phyloP scores from a whole-genome alignment of 2,113 vertebrate genomes.

The Eurypyga helias region DNA sequence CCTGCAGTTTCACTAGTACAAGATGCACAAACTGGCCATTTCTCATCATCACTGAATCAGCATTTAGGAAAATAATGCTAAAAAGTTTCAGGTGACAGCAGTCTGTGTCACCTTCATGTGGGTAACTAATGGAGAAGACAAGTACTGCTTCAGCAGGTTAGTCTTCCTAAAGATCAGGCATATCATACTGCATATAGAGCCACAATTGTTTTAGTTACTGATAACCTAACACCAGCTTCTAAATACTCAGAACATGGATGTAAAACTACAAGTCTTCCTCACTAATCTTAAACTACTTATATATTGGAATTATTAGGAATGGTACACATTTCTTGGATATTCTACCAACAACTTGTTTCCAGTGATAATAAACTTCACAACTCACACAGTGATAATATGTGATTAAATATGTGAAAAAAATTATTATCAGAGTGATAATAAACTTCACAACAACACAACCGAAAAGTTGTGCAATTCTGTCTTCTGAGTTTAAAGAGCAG shows the following conservation, averaged over 20 bases:
- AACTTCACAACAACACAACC: no score
- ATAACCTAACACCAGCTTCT: background rate
- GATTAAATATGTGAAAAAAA: no score
- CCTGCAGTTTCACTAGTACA: background rate
- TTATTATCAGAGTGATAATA: no score
- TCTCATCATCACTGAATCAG: background rate
- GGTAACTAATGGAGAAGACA: background rate
- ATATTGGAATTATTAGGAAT: background rate
- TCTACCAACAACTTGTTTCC: constrained; percentile 17
- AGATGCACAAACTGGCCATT: background rate
- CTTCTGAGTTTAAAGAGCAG: background rate
- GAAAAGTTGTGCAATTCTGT: background rate
- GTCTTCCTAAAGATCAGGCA: background rate
- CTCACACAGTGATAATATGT: no score
- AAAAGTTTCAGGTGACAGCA: background rate
- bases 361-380: no score
- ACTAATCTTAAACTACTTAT: constrained; percentile 18
- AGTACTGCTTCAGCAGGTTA: background rate
- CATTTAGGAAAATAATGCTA: background rate
- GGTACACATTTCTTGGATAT: background rate
- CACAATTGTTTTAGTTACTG: background rate
- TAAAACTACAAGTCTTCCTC: background rate
- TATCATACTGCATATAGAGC: background rate
- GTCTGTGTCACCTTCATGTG: background rate
- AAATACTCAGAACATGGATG: background rate